These are phyloP conservation scores for Chiloscyllium punctatum DNA, from an alignment of 2,797 vertebrate genomes.

Conservation along the genomic window DNA sequence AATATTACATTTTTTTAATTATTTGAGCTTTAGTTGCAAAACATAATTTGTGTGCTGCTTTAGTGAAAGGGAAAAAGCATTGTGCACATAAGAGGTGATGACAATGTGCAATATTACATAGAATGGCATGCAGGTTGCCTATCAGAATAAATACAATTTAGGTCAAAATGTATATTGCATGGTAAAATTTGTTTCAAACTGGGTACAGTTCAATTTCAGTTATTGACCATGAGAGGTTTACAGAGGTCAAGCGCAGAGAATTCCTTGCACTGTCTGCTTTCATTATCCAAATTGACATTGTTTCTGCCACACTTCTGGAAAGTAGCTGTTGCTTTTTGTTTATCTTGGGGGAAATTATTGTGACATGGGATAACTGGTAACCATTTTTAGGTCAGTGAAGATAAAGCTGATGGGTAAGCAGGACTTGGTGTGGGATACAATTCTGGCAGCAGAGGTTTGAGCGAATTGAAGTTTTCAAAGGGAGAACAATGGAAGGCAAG, in stretches of 20 bases:
- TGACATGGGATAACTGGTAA: neutral
- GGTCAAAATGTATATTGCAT: neutral
- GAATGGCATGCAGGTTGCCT: neutral
- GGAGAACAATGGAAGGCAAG: neutral
- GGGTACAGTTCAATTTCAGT: neutral
- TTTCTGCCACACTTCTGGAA: neutral
- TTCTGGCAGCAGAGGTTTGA: neutral
- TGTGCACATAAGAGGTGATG: no score
- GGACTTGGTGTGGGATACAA: neutral
- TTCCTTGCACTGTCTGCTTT: neutral
- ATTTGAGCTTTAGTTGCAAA: neutral
- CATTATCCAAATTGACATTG: neutral
- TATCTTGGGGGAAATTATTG: neutral
- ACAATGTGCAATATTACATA: neutral
- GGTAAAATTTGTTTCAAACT: neutral
- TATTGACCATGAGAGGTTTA: neutral
- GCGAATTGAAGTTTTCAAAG: neutral
- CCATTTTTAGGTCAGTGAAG: neutral
- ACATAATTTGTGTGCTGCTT: neutral
- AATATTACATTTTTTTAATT: neutral
- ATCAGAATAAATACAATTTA: neutral
- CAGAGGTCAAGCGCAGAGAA: neutral
- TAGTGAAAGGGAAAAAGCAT: neutral
- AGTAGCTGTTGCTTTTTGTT: neutral
- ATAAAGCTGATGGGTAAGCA: neutral